These are phyloP conservation scores for Pseudorhiza aurosa DNA, from an alignment of 30 jellyfish, hydroid and myxozoan genomes.

Conservation along the genomic window DNA sequence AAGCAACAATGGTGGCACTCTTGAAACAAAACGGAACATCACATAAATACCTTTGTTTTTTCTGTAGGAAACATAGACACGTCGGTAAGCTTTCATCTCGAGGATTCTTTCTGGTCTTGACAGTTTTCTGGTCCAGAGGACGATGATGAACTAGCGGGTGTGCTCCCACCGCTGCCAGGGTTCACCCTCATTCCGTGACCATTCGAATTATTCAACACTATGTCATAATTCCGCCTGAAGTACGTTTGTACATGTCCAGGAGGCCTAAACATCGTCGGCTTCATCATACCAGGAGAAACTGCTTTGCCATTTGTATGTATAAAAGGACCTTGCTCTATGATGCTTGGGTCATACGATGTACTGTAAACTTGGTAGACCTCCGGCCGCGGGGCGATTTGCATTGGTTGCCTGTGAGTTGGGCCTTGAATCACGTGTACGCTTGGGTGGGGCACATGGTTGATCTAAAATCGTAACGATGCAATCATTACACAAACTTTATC, in stretches of 20 bases:
- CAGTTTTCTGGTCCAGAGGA: slow-evolving; percentile 45
- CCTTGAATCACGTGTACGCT: slow-evolving; percentile 53
- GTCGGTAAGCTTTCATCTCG: too few relatives aligned
- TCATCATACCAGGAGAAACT: slow-evolving; percentile 31
- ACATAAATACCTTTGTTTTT: slow-evolving; percentile 15
- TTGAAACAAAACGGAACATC: slow-evolving; percentile 25
- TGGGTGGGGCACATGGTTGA: slow-evolving; percentile 59
- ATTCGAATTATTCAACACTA: background rate
- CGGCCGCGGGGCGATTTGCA: slow-evolving; percentile 57
- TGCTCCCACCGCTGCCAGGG: slow-evolving; percentile 64
- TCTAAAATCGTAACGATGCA: too few relatives aligned
- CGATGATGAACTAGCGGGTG: slow-evolving; percentile 63
- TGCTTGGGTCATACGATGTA: slow-evolving; percentile 67
- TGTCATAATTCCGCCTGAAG: slow-evolving; percentile 50
- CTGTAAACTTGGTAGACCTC: slow-evolving; percentile 61
- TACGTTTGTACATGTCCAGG: slow-evolving; percentile 30
- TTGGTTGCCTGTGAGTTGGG: slow-evolving; percentile 32
- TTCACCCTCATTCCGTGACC: slow-evolving; percentile 30
- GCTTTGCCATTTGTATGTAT: slow-evolving; percentile 19
- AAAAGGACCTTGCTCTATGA: slow-evolving; percentile 71
- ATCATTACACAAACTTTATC: too few relatives aligned
- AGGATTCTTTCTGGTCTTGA: slow-evolving; percentile 51
- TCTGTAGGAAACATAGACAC: too few relatives aligned
- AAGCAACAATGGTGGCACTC: background rate
- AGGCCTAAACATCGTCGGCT: slow-evolving; percentile 48